Evolutionary conservation across 2,888 invertebrate genomes (phyloP).

Genomic region (Acanthosoma haemorrhoidale): DNA sequence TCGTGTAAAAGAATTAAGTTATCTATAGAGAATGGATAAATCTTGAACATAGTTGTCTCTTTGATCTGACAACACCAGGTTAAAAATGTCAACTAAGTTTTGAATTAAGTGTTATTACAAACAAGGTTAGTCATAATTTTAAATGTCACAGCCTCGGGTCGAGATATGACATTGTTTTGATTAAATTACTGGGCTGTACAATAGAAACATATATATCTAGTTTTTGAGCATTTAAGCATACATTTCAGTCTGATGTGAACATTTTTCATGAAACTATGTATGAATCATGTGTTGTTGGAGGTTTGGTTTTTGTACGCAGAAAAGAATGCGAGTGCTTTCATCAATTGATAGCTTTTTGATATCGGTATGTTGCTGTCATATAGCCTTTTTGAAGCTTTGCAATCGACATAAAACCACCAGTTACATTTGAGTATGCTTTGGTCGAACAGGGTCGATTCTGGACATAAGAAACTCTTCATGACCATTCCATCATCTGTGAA

Average conservation of each 20-base stretch:
- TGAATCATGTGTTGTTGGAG: conserved; percentile 15
- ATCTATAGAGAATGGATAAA: no score
- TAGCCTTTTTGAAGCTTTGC: conserved; percentile 69
- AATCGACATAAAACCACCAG: conserved; percentile 93
- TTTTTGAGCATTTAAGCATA: conserved; percentile 20
- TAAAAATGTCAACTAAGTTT: no score
- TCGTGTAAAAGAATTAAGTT: no score
- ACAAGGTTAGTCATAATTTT: not conserved
- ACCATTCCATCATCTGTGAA: conserved; percentile 82
- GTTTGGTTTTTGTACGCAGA: conserved; percentile 66
- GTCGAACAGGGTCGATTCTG: conserved; percentile 85
- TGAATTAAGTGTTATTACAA: no score
- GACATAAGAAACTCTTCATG: conserved; percentile 86
- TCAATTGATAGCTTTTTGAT: conserved; percentile 84
- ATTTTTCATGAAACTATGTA: not conserved
- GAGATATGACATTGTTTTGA: conserved; percentile 15
- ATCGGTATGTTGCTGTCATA: conserved; percentile 88
- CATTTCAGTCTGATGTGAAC: conserved; percentile 8
- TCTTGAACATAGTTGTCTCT: no score
- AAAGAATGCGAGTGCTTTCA: conserved; percentile 85
- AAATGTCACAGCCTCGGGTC: not conserved
- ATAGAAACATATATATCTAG: not conserved
- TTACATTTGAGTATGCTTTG: conserved; percentile 87
- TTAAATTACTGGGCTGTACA: conserved; percentile 1
- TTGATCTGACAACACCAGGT: no score